Conservation (phyloP, 2,113 vertebrate genomes). For the Brachypodius melanocephalos region DNA sequence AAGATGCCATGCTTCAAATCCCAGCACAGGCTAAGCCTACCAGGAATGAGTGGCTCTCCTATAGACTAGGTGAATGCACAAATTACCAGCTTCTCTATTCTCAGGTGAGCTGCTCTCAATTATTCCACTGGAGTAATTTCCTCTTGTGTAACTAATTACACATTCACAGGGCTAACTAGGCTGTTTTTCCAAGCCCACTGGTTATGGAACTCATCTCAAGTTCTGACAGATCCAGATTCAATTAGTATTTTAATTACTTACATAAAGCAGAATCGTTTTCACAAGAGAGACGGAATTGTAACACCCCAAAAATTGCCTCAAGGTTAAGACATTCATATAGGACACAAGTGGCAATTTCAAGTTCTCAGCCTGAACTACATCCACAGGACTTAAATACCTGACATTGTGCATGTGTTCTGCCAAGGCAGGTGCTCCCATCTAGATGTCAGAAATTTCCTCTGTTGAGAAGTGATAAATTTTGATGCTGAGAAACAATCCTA, state of each 20-base stretch:
- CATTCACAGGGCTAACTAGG: slow-evolving; percentile 12
- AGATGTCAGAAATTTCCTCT: not conserved
- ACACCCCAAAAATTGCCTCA: slow-evolving; percentile 26
- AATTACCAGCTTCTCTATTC: slow-evolving; percentile 4
- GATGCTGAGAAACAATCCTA: not conserved
- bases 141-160: slow-evolving; percentile 34
- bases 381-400: not conserved
- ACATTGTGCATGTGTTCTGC: not conserved
- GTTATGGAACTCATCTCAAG: not conserved
- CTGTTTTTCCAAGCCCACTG: slow-evolving; percentile 2
- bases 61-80: not conserved
- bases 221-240: slow-evolving; percentile 44
- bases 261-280: slow-evolving; percentile 26
- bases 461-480: not conserved
- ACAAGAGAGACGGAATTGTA: not conserved
- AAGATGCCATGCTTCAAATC: not conserved
- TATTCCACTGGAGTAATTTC: slow-evolving; percentile 27
- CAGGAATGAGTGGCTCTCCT: not conserved
- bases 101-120: slow-evolving; percentile 49
- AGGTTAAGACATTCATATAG: slow-evolving; percentile 33
- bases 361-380: slow-evolving; percentile 5
- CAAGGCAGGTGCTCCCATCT: not conserved
- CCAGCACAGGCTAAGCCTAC: not conserved
- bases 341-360: not conserved
- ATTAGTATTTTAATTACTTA: slow-evolving; percentile 66